Evolutionary conservation across 2,888 invertebrate genomes (phyloP), one percentile per base, ranked within the genome.

Genomic region (Drosophila meridionalis): DNA sequence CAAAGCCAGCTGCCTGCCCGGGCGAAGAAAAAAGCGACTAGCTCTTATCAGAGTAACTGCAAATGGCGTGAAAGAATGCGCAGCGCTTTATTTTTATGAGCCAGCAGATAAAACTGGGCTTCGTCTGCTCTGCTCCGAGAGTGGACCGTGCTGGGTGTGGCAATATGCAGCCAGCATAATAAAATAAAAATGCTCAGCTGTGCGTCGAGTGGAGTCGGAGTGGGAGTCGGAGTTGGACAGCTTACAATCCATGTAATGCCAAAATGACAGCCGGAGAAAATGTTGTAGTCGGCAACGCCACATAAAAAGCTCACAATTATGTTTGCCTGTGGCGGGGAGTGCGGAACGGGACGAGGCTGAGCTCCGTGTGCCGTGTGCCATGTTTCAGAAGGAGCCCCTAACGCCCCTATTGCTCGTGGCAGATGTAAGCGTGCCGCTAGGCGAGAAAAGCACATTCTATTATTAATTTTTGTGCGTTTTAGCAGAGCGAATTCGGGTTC

Each of bases 61-160:
- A 87, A 87, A 87, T 87, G 89, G 87, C 89, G 89, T 89, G 87
- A 87, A 87, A 87, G 87, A 87, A 87, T 87, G 87, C 87, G 89
- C 82, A 89, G 76, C 89, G 87, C 85, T 87, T 87, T 87, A 89
- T 87, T 87, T 87, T 87, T 87, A 87, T 89, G 87, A 77, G 87
- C 74, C 55, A 78, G 59, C 71, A 87, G 89, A 87, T 87, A 87
- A 87, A 83, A 75, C 80, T 63, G 75, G 68, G 69, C 70, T 62
- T 60, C 58, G 56, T 30, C 61, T 26, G 47, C 20, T 20, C 20
- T 1, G 20, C 20, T 20, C 20, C 20, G 20, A 28, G 77, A 57
- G 70, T 38, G 70, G 57, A 67, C 62, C 47, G 32, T 28, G 59
- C 6, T 36, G 59, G n/a, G 59, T 67, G 59, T 58, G 73, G 72